Conservation (phyloP, 2,888 invertebrate genomes). For the Belgica antarctica region DNA sequence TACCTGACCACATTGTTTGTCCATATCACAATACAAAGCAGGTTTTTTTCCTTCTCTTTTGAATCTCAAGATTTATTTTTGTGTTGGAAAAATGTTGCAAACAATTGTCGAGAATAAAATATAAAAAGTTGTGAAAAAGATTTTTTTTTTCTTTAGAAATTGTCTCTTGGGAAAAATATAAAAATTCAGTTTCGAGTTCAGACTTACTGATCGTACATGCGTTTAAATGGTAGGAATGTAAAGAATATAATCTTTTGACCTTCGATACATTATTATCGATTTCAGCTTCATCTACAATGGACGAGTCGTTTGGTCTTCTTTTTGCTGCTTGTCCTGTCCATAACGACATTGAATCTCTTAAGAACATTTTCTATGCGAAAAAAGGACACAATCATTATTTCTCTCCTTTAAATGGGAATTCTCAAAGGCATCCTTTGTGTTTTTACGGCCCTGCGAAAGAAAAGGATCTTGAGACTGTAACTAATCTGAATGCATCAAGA, state of each 20-base stretch:
- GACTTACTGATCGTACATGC: constrained; percentile 31
- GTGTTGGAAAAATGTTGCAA: constrained; percentile 5
- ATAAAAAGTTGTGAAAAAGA: constrained; percentile 7
- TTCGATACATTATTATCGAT: constrained; percentile 40
- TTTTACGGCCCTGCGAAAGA: constrained; percentile 14
- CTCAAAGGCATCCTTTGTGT: constrained; percentile 7
- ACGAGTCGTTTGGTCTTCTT: constrained; percentile 1
- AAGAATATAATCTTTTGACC: constrained; percentile 43
- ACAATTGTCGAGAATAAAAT: constrained; percentile 24
- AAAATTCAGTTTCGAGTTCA: background rate
- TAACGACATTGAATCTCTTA: constrained; percentile 39
- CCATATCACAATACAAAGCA: constrained; percentile 29
- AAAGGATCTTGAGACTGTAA: constrained; percentile 36
- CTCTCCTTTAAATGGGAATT: constrained; percentile 31
- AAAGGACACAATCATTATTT: constrained; percentile 42
- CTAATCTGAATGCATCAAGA: constrained; percentile 41
- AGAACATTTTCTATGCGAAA: constrained; percentile 23
- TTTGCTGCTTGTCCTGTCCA: constrained; percentile 21
- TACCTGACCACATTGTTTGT: constrained; percentile 43
- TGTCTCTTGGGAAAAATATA: constrained; percentile 27
- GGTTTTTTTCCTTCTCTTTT: constrained; percentile 18
- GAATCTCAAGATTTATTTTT: constrained; percentile 15
- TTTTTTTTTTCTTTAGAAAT: constrained; percentile 34
- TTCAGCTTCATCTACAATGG: constrained; percentile 7
- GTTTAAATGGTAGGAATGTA: constrained; percentile 17